phyloP scores from a whole-genome alignment of 1,140 invertebrate species.

The Papilio dardanus region DNA sequence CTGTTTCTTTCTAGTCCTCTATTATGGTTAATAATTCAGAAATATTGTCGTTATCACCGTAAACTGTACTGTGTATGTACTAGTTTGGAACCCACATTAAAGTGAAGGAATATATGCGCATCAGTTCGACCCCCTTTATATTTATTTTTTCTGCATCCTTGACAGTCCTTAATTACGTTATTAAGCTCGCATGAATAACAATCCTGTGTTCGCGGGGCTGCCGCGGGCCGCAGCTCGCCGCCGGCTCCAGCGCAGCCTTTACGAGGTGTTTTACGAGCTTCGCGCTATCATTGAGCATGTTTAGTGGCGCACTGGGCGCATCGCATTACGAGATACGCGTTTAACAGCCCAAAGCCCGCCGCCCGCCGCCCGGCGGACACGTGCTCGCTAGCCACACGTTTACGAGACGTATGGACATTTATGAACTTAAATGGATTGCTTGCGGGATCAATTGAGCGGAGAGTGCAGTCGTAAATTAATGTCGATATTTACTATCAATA shows the following conservation, averaged over 20 bases:
- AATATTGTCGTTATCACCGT: background rate
- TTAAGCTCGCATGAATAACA: too few relatives aligned
- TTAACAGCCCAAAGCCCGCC: background rate
- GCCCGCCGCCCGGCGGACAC: too few relatives aligned
- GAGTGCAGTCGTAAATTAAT: background rate
- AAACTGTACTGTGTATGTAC: too few relatives aligned
- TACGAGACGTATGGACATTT: background rate
- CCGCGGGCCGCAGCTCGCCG: background rate
- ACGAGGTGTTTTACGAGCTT: conserved; percentile 7
- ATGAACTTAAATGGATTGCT: conserved; percentile 1
- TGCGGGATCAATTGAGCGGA: background rate
- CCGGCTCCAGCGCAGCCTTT: background rate
- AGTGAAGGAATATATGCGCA: too few relatives aligned
- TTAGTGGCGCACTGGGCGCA: background rate
- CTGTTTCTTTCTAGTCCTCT: too few relatives aligned
- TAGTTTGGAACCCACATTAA: too few relatives aligned
- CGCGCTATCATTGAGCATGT: background rate
- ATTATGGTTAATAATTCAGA: too few relatives aligned
- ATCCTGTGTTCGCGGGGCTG: background rate
- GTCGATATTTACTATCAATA: background rate
- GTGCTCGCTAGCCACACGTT: background rate
- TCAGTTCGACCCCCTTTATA: too few relatives aligned
- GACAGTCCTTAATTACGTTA: too few relatives aligned
- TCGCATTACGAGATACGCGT: background rate
- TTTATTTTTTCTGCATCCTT: too few relatives aligned